Percentiles rank a stretch among this genome's conserved stretches.
Evolutionary conservation across 2,797 vertebrate species (phyloP).

Genomic region (Notolepis coatsorum): DNA sequence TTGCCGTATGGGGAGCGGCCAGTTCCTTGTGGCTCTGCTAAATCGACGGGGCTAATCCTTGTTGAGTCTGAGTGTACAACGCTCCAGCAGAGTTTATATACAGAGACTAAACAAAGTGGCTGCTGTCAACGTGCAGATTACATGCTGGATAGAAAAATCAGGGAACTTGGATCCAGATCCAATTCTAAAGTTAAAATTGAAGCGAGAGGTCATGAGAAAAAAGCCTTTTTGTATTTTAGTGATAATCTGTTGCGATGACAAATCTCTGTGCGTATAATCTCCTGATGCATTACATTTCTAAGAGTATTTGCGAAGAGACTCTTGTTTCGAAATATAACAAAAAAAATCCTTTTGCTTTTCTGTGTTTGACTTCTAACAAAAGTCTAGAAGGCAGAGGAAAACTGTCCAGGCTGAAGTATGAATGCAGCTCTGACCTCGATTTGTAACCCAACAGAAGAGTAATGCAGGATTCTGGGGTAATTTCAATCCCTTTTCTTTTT

Average conservation of each 20-base stretch:
- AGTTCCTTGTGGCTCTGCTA: background rate
- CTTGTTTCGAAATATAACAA: conserved; percentile 11
- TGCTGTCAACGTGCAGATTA: too few relatives aligned
- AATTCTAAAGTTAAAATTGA: background rate
- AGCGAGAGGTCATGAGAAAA: conserved; percentile 1
- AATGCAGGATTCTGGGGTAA: conserved; percentile 21
- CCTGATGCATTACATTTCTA: conserved; percentile 31
- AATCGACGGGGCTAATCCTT: conserved; percentile 10
- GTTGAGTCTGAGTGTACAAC: conserved; percentile 28
- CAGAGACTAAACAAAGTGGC: conserved; percentile 5
- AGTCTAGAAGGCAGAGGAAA: conserved; percentile 22
- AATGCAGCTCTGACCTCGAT: conserved; percentile 20
- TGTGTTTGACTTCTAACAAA: background rate
- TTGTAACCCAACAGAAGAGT: conserved; percentile 8
- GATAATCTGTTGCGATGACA: conserved; percentile 62
- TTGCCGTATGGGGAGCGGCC: too few relatives aligned
- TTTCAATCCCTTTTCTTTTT: conserved; percentile 21
- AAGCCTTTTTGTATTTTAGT: conserved; percentile 17
- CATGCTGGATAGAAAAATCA: too few relatives aligned
- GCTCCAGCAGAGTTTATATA: conserved; percentile 3
- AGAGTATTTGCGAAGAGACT: background rate
- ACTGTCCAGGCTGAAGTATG: conserved; percentile 6
- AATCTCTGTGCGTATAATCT: conserved; percentile 31
- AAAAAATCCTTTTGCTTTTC: conserved; percentile 14
- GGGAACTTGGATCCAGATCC: too few relatives aligned